phyloP scores from a whole-genome alignment of 2,113 vertebrate genomes.

The Budorcas taxicolor region DNA sequence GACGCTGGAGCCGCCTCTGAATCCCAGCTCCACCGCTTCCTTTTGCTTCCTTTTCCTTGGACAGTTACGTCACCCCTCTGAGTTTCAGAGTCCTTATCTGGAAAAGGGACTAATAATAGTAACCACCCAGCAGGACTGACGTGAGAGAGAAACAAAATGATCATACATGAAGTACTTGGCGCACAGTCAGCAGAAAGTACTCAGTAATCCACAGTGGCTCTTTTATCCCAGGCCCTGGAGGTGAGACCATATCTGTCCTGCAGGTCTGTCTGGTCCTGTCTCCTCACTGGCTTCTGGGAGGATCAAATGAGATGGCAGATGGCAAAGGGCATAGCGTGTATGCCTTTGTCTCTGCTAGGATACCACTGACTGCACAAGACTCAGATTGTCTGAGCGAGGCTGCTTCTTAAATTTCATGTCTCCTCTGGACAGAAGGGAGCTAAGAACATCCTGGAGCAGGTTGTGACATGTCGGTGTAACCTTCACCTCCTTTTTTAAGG shows the following conservation, averaged over 20 bases:
- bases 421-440: background rate
- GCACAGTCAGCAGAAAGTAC: background rate
- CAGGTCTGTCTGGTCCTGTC: background rate
- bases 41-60: background rate
- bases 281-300: background rate
- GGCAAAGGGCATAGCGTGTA: background rate
- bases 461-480: background rate
- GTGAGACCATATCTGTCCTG: background rate
- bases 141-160: background rate
- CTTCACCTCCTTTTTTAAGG: background rate
- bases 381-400: background rate
- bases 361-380: background rate
- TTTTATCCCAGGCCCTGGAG: background rate
- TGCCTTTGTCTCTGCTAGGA: background rate
- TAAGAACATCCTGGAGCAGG: background rate
- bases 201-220: background rate
- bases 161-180: background rate
- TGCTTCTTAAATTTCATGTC: background rate
- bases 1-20: background rate
- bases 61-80: background rate
- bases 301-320: background rate
- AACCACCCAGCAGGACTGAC: background rate
- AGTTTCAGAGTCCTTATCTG: conserved; percentile 1
- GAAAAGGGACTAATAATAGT: background rate
- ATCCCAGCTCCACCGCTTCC: background rate